Percentiles rank a stretch among this genome's conserved stretches.
phyloP scores from a whole-genome alignment of 2,888 invertebrate genomes.

The Caenorhabditis japonica region DNA sequence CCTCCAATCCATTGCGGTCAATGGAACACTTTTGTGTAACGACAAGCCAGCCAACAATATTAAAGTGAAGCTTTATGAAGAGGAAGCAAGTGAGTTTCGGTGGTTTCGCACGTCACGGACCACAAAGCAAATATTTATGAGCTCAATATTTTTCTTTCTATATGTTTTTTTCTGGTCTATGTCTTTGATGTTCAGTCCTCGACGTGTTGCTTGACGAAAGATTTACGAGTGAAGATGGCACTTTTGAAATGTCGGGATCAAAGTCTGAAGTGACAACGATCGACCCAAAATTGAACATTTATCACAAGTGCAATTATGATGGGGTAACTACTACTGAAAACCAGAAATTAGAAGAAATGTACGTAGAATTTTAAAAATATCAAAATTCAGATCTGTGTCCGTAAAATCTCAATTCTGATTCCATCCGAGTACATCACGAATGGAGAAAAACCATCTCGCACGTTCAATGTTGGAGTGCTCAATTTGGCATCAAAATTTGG shows the following conservation, averaged over 20 bases:
- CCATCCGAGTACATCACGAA: conserved; percentile 59
- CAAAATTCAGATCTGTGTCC: conserved; percentile 52
- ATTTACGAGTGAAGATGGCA: conserved; percentile 65
- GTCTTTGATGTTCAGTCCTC: conserved; percentile 55
- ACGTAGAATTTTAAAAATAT: background rate
- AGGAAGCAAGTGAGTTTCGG: conserved; percentile 65
- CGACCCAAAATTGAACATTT: conserved; percentile 63
- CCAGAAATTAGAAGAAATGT: background rate
- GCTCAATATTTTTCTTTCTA: too few relatives aligned
- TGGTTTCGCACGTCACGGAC: conserved; percentile 11
- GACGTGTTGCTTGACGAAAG: conserved; percentile 72
- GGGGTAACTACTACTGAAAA: conserved; percentile 31
- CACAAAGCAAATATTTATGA: conserved; percentile 42
- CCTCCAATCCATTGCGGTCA: conserved; percentile 68
- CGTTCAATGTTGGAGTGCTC: conserved; percentile 62
- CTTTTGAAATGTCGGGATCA: conserved; percentile 65
- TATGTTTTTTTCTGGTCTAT: conserved; percentile 7
- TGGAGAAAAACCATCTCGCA: conserved; percentile 55
- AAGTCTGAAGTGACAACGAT: conserved; percentile 62
- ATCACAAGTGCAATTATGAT: conserved; percentile 62
- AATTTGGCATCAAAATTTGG: conserved; percentile 70
- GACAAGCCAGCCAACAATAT: conserved; percentile 69
- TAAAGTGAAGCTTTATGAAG: conserved; percentile 75
- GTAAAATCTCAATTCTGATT: conserved; percentile 58
- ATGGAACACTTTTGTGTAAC: conserved; percentile 68